Evolutionary conservation across 2,888 invertebrate genomes (phyloP).

Genomic region (Pandemis corylana): DNA sequence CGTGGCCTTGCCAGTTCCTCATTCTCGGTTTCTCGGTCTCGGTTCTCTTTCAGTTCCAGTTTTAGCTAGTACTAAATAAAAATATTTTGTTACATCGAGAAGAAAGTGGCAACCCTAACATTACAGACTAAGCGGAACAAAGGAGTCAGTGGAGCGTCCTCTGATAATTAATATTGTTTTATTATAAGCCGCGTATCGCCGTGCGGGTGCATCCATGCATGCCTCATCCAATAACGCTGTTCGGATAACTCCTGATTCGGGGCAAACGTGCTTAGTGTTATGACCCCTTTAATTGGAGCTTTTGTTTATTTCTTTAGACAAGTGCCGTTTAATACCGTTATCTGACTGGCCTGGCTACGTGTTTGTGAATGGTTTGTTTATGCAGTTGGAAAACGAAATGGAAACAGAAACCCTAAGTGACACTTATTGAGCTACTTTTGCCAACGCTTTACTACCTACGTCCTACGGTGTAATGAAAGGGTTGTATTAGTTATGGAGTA

Average conservation of each 20-base stretch:
- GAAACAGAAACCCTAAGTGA: no score
- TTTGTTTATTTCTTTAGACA: conserved; percentile 1
- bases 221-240: conserved; percentile 66
- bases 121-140: conserved; percentile 51
- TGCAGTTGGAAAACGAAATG: no score
- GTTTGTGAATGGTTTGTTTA: no score
- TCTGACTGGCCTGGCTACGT: background rate
- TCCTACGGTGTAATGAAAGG: background rate
- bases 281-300: conserved; percentile 15
- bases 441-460: background rate
- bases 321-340: background rate
- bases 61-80: background rate
- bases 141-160: conserved; percentile 61
- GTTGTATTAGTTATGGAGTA: background rate
- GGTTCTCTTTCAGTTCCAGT: no score
- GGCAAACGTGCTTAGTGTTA: conserved; percentile 25
- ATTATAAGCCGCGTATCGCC: conserved; percentile 75
- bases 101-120: conserved; percentile 28
- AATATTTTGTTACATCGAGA: background rate
- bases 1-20: no score
- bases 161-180: conserved; percentile 80
- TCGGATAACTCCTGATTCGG: conserved; percentile 64
- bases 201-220: conserved; percentile 63
- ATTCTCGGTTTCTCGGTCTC: no score
- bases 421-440: no score